These are phyloP conservation scores for Urosaurus nigricauda DNA, from an alignment of 2,797 vertebrate genomes.

Conservation along the genomic window DNA sequence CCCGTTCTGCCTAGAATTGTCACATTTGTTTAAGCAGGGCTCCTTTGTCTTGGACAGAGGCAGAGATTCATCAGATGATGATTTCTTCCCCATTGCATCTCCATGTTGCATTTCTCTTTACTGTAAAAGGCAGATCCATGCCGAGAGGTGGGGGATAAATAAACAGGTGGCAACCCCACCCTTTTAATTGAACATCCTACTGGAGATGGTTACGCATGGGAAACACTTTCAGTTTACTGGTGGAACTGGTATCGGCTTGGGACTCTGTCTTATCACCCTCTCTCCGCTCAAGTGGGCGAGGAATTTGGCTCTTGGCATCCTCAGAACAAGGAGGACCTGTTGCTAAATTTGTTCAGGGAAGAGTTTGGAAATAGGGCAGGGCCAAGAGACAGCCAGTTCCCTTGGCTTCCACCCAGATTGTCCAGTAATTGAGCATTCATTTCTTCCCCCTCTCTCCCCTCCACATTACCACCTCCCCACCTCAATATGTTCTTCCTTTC, in stretches of 20 bases:
- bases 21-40: no score
- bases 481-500: background rate
- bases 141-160: no score
- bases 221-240: background rate
- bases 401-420: background rate
- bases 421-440: background rate
- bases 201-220: no score
- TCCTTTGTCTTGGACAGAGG: background rate
- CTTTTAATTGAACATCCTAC: background rate
- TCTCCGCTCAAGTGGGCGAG: constrained; percentile 10
- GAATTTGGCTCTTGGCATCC: background rate
- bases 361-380: background rate
- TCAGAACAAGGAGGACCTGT: background rate
- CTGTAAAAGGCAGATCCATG: background rate
- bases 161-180: background rate
- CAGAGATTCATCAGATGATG: background rate
- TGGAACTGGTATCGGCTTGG: background rate
- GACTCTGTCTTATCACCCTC: background rate
- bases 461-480: no score
- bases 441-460: background rate
- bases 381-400: background rate
- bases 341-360: background rate
- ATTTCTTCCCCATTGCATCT: no score
- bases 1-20: background rate
- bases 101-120: background rate